Evolutionary conservation across 92 coral and sea anemone genomes (phyloP), one percentile per base, ranked within the genome.

Genomic region (Porites cylindrica): DNA sequence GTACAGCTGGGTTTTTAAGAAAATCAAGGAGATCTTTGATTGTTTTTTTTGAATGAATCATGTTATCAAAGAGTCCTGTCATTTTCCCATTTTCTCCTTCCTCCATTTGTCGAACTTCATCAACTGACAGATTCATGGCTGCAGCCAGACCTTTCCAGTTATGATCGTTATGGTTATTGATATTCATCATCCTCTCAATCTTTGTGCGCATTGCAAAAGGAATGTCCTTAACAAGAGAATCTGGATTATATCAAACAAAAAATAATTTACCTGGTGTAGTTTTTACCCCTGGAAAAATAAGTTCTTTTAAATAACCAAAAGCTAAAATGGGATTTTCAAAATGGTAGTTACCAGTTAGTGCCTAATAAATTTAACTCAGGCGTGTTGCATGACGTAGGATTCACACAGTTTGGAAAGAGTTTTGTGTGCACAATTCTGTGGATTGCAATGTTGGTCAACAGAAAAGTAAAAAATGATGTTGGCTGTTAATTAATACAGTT

Each of bases 91-190:
- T 84, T 0, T 60, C 51, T 73, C 56, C 38, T 12, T 19, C 59
- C 32, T 91, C 81, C 54, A 91, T 47, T 62, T 66, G 76, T 24
- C 85, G 60, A 2, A 75, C 72, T 1, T 96, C 89, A 29, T 79
- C 96, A 2, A 73, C 67, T 10, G 93, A 66, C 85, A 94, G 76
- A 18, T 75, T 66, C 91, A 92, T 88, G 54, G 82, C 82, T 26
- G 90, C 91, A 14, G 98, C 98, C 18, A 96, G 16, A 11, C 91
- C 92, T 61, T 74, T 86, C 98, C 98, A 96, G 91, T 90, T 86
- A 51, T 82, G 76, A 32, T 88, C 80, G 24, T 80, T 76, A 16
- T 79, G 79, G 87, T 47, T 69, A 0, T 67, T 61, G 16, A 0
- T 2, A 59, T 82, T 86, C 80, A 91, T 43, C 72, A 76, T n/a